phyloP scores from a whole-genome alignment of 2,113 vertebrate genomes.

The Chascanopsetta lugubris region DNA sequence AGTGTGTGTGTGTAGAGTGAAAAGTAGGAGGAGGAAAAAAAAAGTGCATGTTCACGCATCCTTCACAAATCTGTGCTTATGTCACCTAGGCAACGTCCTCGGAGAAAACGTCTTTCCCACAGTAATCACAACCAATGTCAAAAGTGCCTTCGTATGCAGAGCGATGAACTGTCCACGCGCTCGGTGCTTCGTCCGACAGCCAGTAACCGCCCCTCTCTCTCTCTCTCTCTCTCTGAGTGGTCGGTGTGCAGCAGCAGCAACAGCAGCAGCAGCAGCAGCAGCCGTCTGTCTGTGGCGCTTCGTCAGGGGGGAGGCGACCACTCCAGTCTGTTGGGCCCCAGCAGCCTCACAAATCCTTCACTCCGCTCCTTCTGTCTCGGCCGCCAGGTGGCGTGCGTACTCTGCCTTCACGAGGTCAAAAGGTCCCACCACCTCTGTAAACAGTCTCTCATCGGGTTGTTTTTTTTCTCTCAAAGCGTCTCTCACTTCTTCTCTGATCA shows the following conservation, averaged over 20 bases:
- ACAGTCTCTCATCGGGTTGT: constrained; percentile 54
- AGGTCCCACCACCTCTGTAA: constrained; percentile 54
- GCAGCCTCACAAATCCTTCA: neutral
- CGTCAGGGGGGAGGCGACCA: too few species aligned
- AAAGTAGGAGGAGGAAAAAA: constrained; percentile 42
- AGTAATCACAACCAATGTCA: constrained; percentile 63
- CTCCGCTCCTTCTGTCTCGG: constrained; percentile 8
- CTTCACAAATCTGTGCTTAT: constrained; percentile 64
- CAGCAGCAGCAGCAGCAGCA: too few species aligned
- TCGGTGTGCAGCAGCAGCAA: constrained; percentile 29
- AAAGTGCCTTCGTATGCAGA: constrained; percentile 70
- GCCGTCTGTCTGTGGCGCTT: too few species aligned
- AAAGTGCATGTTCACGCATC: constrained; percentile 74
- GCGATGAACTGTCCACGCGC: constrained; percentile 20
- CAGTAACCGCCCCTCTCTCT: constrained; percentile 36
- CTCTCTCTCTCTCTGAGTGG: too few species aligned
- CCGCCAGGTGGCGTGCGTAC: constrained; percentile 36
- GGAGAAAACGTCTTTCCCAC: constrained; percentile 56
- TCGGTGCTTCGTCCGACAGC: constrained; percentile 41
- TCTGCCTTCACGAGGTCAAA: neutral
- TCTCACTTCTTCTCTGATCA: constrained; percentile 41
- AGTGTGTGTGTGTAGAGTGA: constrained; percentile 54
- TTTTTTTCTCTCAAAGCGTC: constrained; percentile 15
- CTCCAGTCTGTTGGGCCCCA: constrained; percentile 24
- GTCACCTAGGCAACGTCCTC: constrained; percentile 47